Evolutionary conservation across 2,888 invertebrate species (phyloP).

Genomic region (Sycophila texana): DNA sequence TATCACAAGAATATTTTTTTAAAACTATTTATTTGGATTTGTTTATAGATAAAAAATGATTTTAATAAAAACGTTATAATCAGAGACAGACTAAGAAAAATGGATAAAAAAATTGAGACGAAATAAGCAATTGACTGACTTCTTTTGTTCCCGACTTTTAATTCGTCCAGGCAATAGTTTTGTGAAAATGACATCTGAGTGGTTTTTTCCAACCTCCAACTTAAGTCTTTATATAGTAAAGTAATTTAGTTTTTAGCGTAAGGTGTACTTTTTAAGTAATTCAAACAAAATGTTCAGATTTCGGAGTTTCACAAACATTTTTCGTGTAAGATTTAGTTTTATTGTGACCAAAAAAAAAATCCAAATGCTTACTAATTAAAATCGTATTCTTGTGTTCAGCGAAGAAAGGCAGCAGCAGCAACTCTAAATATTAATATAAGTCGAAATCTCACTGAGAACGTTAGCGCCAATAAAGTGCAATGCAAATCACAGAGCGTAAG

Average conservation of each 20-base stretch:
- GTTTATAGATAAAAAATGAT: no score
- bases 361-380: background rate
- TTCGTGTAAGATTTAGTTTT: constrained; percentile 29
- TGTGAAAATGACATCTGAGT: constrained; percentile 7
- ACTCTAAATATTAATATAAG: background rate
- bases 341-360: background rate
- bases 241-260: constrained; percentile 21
- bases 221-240: background rate
- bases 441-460: constrained; percentile 64
- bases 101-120: no score
- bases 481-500: constrained; percentile 57
- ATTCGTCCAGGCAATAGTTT: background rate
- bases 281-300: constrained; percentile 35
- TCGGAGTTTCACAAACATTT: constrained; percentile 15
- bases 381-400: constrained; percentile 8
- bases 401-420: background rate
- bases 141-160: constrained; percentile 28
- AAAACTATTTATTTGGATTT: no score
- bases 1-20: no score
- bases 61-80: no score
- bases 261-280: constrained; percentile 1
- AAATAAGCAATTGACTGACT: constrained; percentile 7
- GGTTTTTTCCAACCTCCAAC: constrained; percentile 34
- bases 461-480: constrained; percentile 64
- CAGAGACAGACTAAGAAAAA: no score